Percentiles rank a stretch among this genome's conserved stretches.
Conservation (phyloP, 2,888 invertebrate species). For the Cantharis rustica region DNA sequence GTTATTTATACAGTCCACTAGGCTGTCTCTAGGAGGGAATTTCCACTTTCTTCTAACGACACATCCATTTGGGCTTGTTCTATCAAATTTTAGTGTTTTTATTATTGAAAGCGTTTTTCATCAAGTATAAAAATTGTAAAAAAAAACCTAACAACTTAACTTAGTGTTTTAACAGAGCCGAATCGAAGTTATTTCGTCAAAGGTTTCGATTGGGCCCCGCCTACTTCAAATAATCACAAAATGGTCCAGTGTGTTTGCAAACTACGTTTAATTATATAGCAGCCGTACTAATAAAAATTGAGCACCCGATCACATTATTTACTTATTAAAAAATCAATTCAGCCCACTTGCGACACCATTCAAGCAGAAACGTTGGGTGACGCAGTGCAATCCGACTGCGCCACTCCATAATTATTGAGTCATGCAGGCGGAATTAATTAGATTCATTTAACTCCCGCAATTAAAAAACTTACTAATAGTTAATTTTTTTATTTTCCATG, state of each 20-base stretch:
- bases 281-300: constrained; percentile 53
- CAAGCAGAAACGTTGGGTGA: background rate
- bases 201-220: background rate
- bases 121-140: background rate
- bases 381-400: background rate
- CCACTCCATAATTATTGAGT: background rate
- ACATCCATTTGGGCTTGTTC: constrained; percentile 48
- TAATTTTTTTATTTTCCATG: constrained; percentile 32
- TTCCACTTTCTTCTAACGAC: constrained; percentile 53
- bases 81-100: constrained; percentile 39
- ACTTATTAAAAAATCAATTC: constrained; percentile 23
- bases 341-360: constrained; percentile 15
- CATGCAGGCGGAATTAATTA: constrained; percentile 10
- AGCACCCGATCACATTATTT: constrained; percentile 51
- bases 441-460: constrained; percentile 16
- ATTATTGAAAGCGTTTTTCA: constrained; percentile 10
- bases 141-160: background rate
- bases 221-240: background rate
- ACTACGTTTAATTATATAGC: constrained; percentile 26
- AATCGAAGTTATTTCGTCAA: background rate
- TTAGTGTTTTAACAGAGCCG: background rate
- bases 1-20: constrained; percentile 46
- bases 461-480: background rate
- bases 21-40: constrained; percentile 53
- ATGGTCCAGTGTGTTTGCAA: background rate